phyloP scores from a whole-genome alignment of 2,113 vertebrate genomes.

The Chitala chitala region DNA sequence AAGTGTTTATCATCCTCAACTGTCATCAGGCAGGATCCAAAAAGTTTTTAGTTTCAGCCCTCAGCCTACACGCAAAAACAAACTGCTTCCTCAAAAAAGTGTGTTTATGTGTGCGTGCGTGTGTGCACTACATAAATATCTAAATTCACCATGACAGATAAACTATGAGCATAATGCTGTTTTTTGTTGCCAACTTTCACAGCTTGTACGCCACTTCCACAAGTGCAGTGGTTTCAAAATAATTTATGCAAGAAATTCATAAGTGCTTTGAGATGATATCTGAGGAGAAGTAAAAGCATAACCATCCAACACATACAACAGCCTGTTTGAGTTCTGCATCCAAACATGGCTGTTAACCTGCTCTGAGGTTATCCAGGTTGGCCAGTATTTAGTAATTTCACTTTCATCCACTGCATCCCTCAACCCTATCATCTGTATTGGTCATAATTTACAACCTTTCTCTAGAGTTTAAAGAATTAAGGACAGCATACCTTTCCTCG shows the following conservation, averaged over 20 bases:
- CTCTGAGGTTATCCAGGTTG: slow-evolving; percentile 32
- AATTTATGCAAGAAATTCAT: not conserved
- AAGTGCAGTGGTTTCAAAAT: not conserved
- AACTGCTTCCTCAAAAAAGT: not conserved
- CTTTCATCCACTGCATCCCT: slow-evolving; percentile 39
- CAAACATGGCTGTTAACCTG: slow-evolving; percentile 10
- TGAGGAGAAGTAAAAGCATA: slow-evolving; percentile 3
- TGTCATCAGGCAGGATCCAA: not conserved
- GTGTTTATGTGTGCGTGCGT: not conserved
- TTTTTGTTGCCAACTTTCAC: slow-evolving; percentile 1
- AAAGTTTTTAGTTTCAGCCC: not conserved
- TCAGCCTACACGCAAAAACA: not conserved
- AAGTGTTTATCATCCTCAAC: not conserved
- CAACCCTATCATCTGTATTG: slow-evolving; percentile 48
- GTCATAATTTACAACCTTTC: slow-evolving; percentile 39
- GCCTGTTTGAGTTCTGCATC: not conserved
- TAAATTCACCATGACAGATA: not conserved
- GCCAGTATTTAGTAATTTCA: slow-evolving; percentile 40
- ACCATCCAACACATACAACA: not conserved
- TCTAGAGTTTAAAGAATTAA: slow-evolving; percentile 35
- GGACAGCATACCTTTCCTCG: slow-evolving; percentile 37
- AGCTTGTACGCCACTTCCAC: not conserved
- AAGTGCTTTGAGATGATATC: not conserved
- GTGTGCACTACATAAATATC: slow-evolving; percentile 3
- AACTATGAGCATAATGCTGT: slow-evolving; percentile 8